Evolutionary conservation across 2,113 vertebrate species (phyloP).

Genomic region (Quiscalus mexicanus): DNA sequence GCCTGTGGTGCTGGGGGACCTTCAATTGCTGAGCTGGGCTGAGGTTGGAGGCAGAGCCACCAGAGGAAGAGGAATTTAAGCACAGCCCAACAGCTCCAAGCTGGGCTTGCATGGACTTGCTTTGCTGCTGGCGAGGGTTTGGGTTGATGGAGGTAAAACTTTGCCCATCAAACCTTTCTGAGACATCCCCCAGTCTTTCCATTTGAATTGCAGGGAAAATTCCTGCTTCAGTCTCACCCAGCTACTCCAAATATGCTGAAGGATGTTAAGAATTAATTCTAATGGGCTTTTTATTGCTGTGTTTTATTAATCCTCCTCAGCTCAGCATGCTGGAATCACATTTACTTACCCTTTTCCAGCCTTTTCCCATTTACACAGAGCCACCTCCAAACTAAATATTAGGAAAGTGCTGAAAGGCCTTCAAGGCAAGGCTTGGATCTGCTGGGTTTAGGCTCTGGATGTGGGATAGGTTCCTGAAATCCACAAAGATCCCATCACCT

Average conservation of each 20-base stretch:
- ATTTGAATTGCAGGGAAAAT: background rate
- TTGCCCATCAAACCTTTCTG: background rate
- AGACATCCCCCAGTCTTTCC: background rate
- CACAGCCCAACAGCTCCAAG: background rate
- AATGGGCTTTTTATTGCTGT: background rate
- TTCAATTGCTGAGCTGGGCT: conserved; percentile 16
- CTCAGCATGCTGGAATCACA: background rate
- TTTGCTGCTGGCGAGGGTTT: background rate
- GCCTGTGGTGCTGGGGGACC: background rate
- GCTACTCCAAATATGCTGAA: background rate
- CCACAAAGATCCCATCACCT: background rate
- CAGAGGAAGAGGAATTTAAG: background rate
- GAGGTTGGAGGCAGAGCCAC: background rate
- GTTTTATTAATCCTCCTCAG: background rate
- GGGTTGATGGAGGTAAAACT: background rate
- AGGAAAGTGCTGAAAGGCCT: background rate
- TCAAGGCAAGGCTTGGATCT: background rate
- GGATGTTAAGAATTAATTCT: background rate
- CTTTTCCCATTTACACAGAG: background rate
- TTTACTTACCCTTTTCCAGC: background rate
- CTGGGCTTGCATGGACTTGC: background rate
- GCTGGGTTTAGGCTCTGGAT: background rate
- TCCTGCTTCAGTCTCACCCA: background rate
- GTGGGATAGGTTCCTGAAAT: background rate
- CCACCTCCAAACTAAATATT: background rate